Evolutionary conservation across 1,140 invertebrate species (phyloP), one percentile per base, ranked within the genome.

Genomic region (Drusus annulatus): DNA sequence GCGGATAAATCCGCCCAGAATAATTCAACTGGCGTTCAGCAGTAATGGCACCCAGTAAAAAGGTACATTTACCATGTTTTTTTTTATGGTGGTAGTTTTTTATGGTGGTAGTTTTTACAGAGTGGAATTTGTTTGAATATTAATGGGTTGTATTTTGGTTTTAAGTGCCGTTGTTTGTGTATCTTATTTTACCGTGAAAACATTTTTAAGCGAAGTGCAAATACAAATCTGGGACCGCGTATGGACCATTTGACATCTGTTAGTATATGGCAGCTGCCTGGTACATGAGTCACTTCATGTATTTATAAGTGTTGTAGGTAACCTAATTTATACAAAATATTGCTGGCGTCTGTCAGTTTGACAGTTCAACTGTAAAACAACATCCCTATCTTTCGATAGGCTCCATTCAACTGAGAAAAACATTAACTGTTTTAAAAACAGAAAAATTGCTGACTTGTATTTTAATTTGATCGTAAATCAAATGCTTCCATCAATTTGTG

Each of bases 181-280:
- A 76, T 73, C 68, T 62, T 31, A 58, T 65, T 68, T 77, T 77
- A 51, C 31, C 73, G 54, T 62, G n/a, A 45, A 76, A 79, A 82
- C 65, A 82, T 60, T 71, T 79, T 82, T 77, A 76, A 73, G 77
- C 73, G 23, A 63, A 82, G 81, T 82, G 81, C 81, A 82, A 82
- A 82, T 82, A 82, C 80, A 82, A 82, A 82, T 82, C 78, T 76
- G 54, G 56, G n/a, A 16, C 76, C 58, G 8, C 17, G 25, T 31
- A 45, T 75, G 74, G 80, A 54, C 52, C 51, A 56, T 54, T n/a
- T 74, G 23, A 56, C 69, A 74, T 74, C 69, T 74, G 69, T 56
- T 74, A 3, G 5, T 25, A 8, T 8, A 8, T n/a, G 51, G 69
- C 69, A 74, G 69, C 50, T 74, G 69, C 50, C 3, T 31, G 50